Conservation (phyloP, 1,140 invertebrate genomes). For the Drosophila azteca region DNA sequence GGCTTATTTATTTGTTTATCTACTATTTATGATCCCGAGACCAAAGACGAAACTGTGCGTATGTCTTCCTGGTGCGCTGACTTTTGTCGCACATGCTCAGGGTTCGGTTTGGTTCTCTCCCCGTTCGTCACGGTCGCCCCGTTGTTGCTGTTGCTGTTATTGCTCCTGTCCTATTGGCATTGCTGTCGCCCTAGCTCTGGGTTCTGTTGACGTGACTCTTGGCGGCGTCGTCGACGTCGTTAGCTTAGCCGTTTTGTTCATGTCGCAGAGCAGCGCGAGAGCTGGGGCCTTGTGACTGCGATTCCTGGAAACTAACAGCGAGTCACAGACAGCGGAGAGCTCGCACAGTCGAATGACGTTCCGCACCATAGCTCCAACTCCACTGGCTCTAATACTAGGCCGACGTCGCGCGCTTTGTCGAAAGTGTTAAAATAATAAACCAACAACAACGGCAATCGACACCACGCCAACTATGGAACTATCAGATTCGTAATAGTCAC, state of each 20-base stretch:
- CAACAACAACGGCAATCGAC: slow-evolving; percentile 51
- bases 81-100: slow-evolving; percentile 8
- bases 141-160: slow-evolving; percentile 60
- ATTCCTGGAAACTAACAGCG: slow-evolving; percentile 83
- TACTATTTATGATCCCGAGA: slow-evolving; percentile 70
- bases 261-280: slow-evolving; percentile 11
- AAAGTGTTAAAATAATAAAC: slow-evolving; percentile 82
- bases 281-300: slow-evolving; percentile 52
- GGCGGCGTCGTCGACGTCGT: slow-evolving; percentile 46
- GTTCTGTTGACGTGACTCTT: slow-evolving; percentile 58
- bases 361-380: slow-evolving; percentile 59
- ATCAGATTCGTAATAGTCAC: slow-evolving; percentile 47
- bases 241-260: slow-evolving; percentile 12
- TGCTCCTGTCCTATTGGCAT: slow-evolving; percentile 34
- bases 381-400: slow-evolving; percentile 38
- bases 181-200: slow-evolving; percentile 32
- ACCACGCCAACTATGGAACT: slow-evolving; percentile 38
- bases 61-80: slow-evolving; percentile 21
- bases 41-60: slow-evolving; percentile 38
- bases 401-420: slow-evolving; percentile 61
- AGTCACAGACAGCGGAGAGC: slow-evolving; percentile 81
- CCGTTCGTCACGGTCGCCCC: slow-evolving; percentile 60
- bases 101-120: slow-evolving; percentile 7
- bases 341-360: slow-evolving; percentile 80
- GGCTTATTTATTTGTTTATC: slow-evolving; percentile 79